Conservation (phyloP, 2,113 vertebrate genomes). For the Onychostoma macrolepis region DNA sequence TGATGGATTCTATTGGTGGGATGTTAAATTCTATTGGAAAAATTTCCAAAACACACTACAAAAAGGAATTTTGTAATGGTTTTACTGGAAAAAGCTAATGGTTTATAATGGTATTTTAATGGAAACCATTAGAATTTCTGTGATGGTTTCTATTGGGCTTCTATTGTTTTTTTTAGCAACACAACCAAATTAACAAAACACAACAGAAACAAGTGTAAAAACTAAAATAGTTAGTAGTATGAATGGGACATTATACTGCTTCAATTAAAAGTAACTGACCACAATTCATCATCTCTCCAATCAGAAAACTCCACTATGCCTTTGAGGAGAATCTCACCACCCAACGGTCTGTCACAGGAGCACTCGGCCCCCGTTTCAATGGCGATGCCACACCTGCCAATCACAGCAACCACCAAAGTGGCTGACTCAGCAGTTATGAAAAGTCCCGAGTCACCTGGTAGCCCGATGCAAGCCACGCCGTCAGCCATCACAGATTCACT, state of each 20-base stretch:
- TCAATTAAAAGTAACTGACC: neutral
- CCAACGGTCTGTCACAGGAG: slow-evolving; percentile 67
- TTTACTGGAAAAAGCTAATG: no score
- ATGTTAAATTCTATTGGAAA: no score
- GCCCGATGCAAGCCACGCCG: slow-evolving; percentile 58
- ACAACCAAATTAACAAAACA: no score
- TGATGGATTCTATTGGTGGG: no score
- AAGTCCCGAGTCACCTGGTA: slow-evolving; percentile 67
- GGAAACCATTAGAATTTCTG: no score
- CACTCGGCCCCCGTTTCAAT: slow-evolving; percentile 78
- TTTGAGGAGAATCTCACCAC: slow-evolving; percentile 66
- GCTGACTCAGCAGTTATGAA: slow-evolving; percentile 71
- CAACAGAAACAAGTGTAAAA: no score
- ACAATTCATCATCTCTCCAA: slow-evolving; percentile 1
- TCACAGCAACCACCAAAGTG: slow-evolving; percentile 87
- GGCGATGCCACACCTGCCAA: slow-evolving; percentile 87
- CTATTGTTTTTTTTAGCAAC: no score
- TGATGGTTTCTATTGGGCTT: no score
- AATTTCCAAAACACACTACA: no score
- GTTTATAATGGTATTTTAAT: no score
- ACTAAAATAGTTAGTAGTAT: neutral
- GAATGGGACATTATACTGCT: neutral
- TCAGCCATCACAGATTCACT: slow-evolving; percentile 59
- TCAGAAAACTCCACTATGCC: slow-evolving; percentile 65
- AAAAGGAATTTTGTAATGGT: no score